Conservation (phyloP, 1,140 invertebrate species). For the Listronotus oregonensis region DNA sequence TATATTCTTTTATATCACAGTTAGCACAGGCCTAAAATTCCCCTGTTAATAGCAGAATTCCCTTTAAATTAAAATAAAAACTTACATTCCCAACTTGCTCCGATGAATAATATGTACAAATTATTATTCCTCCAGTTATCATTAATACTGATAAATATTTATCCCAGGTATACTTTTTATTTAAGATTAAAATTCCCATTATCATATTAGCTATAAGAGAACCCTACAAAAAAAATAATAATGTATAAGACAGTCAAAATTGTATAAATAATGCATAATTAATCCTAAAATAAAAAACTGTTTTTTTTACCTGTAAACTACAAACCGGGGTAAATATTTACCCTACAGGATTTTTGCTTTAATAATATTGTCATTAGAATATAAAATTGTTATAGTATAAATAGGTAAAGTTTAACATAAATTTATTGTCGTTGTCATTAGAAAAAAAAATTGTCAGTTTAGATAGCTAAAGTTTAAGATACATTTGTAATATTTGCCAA, state of each 20-base stretch:
- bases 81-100: conserved; percentile 52
- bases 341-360: no score
- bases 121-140: conserved; percentile 88
- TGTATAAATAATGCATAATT: no score
- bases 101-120: conserved; percentile 92
- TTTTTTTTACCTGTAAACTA: no score
- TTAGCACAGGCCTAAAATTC: conserved; percentile 47
- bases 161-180: conserved; percentile 78
- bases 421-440: no score
- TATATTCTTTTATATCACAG: conserved; percentile 55
- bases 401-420: no score
- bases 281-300: no score
- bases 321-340: no score
- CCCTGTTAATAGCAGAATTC: neutral
- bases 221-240: conserved; percentile 66
- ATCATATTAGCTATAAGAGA: conserved; percentile 97
- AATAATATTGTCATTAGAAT: no score
- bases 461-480: no score
- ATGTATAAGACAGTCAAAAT: neutral
- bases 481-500: no score
- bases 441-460: no score
- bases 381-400: no score
- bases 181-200: conserved; percentile 89
- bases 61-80: conserved; percentile 10
- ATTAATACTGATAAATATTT: conserved; percentile 93